Conservation (phyloP, 2,113 vertebrate species). For the Heterochromis multidens region DNA sequence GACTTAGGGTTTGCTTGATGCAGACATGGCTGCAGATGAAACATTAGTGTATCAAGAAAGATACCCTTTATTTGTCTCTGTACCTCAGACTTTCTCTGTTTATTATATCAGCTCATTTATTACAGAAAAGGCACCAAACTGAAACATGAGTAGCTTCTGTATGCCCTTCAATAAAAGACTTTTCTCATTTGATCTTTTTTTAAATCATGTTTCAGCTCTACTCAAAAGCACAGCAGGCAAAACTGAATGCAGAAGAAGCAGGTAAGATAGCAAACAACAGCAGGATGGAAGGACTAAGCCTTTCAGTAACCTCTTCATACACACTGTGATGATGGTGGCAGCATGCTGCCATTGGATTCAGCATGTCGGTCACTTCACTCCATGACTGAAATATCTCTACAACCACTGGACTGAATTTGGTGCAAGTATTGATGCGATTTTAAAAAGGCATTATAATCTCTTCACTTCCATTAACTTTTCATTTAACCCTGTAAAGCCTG, state of each 20-base stretch:
- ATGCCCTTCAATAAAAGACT: background rate
- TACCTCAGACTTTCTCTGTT: background rate
- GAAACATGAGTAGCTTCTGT: background rate
- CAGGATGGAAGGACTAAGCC: background rate
- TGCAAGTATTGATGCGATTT: no score
- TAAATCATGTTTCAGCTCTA: slow-evolving; percentile 75
- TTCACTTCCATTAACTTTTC: no score
- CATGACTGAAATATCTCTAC: background rate
- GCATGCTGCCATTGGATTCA: background rate
- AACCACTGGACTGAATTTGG: no score
- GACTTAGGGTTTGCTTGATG: background rate
- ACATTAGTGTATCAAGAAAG: background rate
- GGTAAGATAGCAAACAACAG: slow-evolving; percentile 72
- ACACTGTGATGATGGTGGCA: background rate
- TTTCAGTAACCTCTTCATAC: background rate
- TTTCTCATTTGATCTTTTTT: background rate
- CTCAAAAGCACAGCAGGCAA: slow-evolving; percentile 87
- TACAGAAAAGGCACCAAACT: background rate
- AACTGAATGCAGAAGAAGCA: slow-evolving; percentile 86
- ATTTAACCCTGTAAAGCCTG: no score
- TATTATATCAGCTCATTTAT: background rate
- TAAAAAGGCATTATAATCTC: no score
- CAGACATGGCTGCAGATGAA: background rate
- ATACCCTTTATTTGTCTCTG: background rate
- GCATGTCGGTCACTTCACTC: background rate